phyloP scores from a whole-genome alignment of 2,797 vertebrate species.

The Neosalanx taihuensis region DNA sequence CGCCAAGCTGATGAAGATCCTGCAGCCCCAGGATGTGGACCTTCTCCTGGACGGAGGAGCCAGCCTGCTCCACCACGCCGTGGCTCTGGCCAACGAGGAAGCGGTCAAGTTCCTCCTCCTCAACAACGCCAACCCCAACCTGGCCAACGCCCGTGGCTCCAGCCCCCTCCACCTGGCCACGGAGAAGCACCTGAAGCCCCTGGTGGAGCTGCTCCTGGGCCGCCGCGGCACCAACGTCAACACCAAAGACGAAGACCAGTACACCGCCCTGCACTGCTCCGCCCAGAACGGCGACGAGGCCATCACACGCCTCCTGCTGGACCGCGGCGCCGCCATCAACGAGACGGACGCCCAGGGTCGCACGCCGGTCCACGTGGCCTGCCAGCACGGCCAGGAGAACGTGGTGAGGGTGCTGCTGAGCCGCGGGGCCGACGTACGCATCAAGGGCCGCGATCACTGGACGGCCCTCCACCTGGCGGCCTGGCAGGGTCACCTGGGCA shows the following conservation, averaged over 20 bases:
- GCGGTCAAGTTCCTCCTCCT: conserved; percentile 93
- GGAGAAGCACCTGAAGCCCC: conserved; percentile 80
- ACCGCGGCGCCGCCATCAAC: conserved; percentile 79
- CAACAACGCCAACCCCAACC: conserved; percentile 90
- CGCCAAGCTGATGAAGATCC: conserved; percentile 94
- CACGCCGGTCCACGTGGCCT: conserved; percentile 89
- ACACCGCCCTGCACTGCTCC: conserved; percentile 94
- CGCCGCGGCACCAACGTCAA: conserved; percentile 89
- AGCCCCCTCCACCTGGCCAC: conserved; percentile 90
- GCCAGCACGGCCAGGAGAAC: conserved; percentile 93
- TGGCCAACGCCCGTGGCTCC: conserved; percentile 82
- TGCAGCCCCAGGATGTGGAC: conserved; percentile 96
- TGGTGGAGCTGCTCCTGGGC: conserved; percentile 84
- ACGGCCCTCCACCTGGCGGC: conserved; percentile 88
- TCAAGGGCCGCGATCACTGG: conserved; percentile 89
- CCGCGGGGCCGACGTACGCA: conserved; percentile 79
- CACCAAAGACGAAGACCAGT: conserved; percentile 93
- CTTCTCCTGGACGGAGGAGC: conserved; percentile 85
- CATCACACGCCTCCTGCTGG: conserved; percentile 87
- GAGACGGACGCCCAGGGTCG: conserved; percentile 92
- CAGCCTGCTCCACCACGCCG: conserved; percentile 89
- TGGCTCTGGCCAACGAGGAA: conserved; percentile 86
- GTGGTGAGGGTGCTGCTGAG: conserved; percentile 88
- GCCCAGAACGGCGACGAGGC: conserved; percentile 91
- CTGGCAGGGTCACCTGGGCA: conserved; percentile 92